Evolutionary conservation across 2,888 invertebrate species (phyloP).

Genomic region (Orthosia gothica): DNA sequence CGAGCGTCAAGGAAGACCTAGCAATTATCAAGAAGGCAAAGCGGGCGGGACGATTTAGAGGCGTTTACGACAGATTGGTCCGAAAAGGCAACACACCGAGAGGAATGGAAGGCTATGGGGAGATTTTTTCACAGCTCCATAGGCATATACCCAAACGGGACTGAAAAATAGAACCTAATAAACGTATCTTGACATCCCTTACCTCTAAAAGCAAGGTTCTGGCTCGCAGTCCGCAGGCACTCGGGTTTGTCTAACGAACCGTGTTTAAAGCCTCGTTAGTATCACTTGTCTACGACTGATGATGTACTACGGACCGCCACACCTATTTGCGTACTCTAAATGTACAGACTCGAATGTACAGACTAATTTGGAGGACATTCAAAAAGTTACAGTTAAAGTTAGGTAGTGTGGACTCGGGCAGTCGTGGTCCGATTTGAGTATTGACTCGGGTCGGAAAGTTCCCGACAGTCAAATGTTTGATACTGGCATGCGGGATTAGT

Average conservation of each 20-base stretch:
- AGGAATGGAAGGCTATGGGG: no score
- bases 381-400: no score
- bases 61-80: no score
- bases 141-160: background rate
- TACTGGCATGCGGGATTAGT: conserved; percentile 48
- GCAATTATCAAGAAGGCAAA: no score
- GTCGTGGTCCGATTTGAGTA: conserved; percentile 22
- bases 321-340: conserved; percentile 52
- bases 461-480: conserved; percentile 44
- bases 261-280: conserved; percentile 79
- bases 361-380: conserved; percentile 47
- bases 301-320: conserved; percentile 59
- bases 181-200: conserved; percentile 49
- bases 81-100: no score
- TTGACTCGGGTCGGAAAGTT: conserved; percentile 45
- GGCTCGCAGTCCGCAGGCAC: conserved; percentile 57
- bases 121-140: no score
- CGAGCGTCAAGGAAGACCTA: no score
- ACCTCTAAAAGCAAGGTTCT: conserved; percentile 36
- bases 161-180: background rate
- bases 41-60: no score
- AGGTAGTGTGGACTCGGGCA: conserved; percentile 3
- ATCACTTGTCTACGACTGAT: conserved; percentile 76
- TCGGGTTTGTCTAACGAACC: conserved; percentile 77
- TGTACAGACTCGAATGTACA: conserved; percentile 36